These are phyloP conservation scores for Atta cephalotes DNA, from an alignment of 1,140 invertebrate species.

Conservation along the genomic window DNA sequence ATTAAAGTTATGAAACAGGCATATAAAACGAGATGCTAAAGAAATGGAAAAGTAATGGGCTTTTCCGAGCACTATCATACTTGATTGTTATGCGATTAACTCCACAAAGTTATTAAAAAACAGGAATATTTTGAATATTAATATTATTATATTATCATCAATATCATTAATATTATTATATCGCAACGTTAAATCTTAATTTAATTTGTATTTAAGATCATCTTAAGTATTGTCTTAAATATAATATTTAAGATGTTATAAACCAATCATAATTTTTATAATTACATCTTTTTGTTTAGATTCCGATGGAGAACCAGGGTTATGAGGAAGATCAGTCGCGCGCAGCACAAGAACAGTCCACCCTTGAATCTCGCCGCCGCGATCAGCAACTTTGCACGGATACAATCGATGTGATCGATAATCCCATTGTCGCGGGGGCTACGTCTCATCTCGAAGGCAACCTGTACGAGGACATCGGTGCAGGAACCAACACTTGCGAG, in stretches of 20 bases:
- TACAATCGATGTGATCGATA: background rate
- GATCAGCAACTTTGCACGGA: conserved; percentile 2
- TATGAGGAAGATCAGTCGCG: conserved; percentile 80
- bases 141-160: too few species aligned
- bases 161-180: too few species aligned
- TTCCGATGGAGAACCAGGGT: conserved; percentile 84
- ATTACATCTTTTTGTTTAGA: conserved; percentile 3
- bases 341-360: conserved; percentile 27
- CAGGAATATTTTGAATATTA: background rate
- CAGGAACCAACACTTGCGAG: background rate
- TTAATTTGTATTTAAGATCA: too few species aligned
- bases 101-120: background rate
- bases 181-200: too few species aligned
- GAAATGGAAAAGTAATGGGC: too few species aligned
- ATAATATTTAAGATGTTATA: background rate
- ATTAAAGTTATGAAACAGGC: too few species aligned
- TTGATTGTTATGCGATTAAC: background rate
- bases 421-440: background rate
- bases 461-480: conserved; percentile 83
- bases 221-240: too few species aligned
- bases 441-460: conserved; percentile 70
- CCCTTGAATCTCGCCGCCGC: background rate
- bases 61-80: too few species aligned
- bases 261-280: background rate
- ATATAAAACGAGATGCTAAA: too few species aligned